These are phyloP conservation scores for Drosophila siamana DNA, from an alignment of 2,888 invertebrate genomes.

Conservation along the genomic window DNA sequence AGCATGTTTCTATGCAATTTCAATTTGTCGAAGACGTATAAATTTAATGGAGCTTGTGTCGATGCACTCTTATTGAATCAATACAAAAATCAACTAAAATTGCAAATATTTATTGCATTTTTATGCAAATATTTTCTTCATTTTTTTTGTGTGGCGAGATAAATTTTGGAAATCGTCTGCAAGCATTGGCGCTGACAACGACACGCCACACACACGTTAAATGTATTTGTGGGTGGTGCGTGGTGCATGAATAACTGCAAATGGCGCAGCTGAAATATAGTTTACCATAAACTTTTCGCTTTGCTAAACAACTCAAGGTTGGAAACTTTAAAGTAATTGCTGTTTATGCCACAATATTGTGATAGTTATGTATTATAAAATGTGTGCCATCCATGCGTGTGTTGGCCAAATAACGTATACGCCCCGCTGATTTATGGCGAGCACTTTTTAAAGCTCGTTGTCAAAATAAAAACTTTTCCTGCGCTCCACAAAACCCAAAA, in stretches of 20 bases:
- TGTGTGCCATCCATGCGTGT: not conserved
- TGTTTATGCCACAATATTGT: slow-evolving; percentile 71
- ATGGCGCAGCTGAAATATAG: slow-evolving; percentile 58
- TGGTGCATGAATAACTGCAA: slow-evolving; percentile 59
- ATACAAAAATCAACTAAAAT: not conserved
- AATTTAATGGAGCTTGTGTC: slow-evolving; percentile 11
- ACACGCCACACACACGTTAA: not conserved
- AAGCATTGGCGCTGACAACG: not conserved
- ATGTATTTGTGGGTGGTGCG: slow-evolving; percentile 3
- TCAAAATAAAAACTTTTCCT: slow-evolving; percentile 65
- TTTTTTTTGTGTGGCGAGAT: slow-evolving; percentile 16
- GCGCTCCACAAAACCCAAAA: slow-evolving; percentile 24
- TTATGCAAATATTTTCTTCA: slow-evolving; percentile 23
- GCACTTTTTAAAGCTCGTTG: slow-evolving; percentile 65
- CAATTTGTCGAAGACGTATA: not conserved
- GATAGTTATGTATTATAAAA: slow-evolving; percentile 24
- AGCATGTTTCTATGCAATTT: not conserved
- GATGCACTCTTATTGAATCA: slow-evolving; percentile 1
- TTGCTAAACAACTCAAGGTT: slow-evolving; percentile 57
- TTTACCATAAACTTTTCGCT: slow-evolving; percentile 60
- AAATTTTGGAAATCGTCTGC: slow-evolving; percentile 8
- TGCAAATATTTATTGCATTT: slow-evolving; percentile 21
- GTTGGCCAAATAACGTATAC: slow-evolving; percentile 40
- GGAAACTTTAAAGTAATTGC: slow-evolving; percentile 69
- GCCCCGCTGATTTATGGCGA: slow-evolving; percentile 69